Percentiles rank a stretch among this genome's conserved stretches.
These are phyloP conservation scores for Mesopsocus fuscifrons DNA, from an alignment of 2,888 invertebrate species.

Conservation along the genomic window DNA sequence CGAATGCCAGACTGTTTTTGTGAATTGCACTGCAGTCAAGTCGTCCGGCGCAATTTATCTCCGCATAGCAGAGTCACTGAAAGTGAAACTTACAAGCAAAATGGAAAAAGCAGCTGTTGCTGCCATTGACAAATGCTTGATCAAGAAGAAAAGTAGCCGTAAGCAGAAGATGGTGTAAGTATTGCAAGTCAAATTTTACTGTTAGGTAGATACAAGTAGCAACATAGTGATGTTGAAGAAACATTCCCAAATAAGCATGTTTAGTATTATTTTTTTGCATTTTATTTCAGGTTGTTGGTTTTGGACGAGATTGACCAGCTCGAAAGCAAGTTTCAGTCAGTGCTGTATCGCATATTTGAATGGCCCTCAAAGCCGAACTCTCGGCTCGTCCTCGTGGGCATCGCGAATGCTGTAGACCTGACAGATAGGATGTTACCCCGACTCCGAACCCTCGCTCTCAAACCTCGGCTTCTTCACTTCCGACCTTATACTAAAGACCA, in stretches of 20 bases:
- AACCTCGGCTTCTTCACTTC: conserved; percentile 70
- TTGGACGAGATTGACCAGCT: conserved; percentile 94
- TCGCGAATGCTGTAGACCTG: conserved; percentile 89
- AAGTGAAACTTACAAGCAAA: conserved; percentile 33
- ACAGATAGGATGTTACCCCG: conserved; percentile 79
- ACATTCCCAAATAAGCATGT: no score
- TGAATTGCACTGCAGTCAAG: conserved; percentile 80
- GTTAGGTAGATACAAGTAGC: no score
- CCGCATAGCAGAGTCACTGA: conserved; percentile 53
- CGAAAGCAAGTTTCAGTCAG: conserved; percentile 60
- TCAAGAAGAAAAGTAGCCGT: no score
- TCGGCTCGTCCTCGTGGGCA: conserved; percentile 64
- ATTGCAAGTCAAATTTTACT: conserved; percentile 8
- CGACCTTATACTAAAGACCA: conserved; percentile 80
- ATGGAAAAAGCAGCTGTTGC: conserved; percentile 44
- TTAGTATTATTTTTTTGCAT: conserved; percentile 6
- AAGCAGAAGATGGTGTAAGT: conserved; percentile 55
- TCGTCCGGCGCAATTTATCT: conserved; percentile 65
- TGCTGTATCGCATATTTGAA: conserved; percentile 83
- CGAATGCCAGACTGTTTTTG: conserved; percentile 41
- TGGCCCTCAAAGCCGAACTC: conserved; percentile 61
- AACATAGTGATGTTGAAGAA: no score
- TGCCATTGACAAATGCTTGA: conserved; percentile 50
- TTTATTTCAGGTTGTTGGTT: conserved; percentile 46
- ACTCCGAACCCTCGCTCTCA: conserved; percentile 49